Conservation (phyloP, 2,797 vertebrate species). For the Ptychadena robeensis region DNA sequence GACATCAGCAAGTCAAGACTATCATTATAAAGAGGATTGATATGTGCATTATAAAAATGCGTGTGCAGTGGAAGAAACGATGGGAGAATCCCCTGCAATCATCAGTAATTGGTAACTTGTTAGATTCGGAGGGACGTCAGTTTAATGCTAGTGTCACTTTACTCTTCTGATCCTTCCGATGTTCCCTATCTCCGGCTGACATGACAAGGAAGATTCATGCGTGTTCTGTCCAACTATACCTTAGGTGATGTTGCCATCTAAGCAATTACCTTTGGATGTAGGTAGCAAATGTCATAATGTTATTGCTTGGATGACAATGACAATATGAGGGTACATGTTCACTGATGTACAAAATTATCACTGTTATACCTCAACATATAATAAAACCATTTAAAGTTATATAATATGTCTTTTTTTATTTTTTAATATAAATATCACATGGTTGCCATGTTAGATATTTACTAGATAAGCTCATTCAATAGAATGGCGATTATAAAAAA, state of each 20-base stretch:
- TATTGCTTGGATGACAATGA: background rate
- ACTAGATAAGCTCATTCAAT: too few species aligned
- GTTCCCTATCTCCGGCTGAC: background rate
- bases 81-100: constrained; percentile 26
- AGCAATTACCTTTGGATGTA: background rate
- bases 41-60: constrained; percentile 41
- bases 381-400: background rate
- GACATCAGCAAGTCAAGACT: constrained; percentile 55
- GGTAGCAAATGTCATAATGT: background rate
- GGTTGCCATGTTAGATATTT: too few species aligned
- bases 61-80: constrained; percentile 44
- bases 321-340: background rate
- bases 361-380: background rate
- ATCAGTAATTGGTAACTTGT: constrained; percentile 52
- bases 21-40: constrained; percentile 56
- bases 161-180: background rate
- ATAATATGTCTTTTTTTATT: too few species aligned
- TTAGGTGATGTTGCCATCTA: background rate
- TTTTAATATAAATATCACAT: too few species aligned
- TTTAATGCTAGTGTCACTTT: constrained; percentile 40
- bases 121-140: constrained; percentile 17
- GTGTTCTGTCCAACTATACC: background rate
- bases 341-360: background rate
- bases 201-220: constrained; percentile 11
- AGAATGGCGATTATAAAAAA: too few species aligned